Percentiles rank a stretch among this genome's conserved stretches.
Evolutionary conservation across 2,113 vertebrate species (phyloP).

Genomic region (Entelurus aequoreus): DNA sequence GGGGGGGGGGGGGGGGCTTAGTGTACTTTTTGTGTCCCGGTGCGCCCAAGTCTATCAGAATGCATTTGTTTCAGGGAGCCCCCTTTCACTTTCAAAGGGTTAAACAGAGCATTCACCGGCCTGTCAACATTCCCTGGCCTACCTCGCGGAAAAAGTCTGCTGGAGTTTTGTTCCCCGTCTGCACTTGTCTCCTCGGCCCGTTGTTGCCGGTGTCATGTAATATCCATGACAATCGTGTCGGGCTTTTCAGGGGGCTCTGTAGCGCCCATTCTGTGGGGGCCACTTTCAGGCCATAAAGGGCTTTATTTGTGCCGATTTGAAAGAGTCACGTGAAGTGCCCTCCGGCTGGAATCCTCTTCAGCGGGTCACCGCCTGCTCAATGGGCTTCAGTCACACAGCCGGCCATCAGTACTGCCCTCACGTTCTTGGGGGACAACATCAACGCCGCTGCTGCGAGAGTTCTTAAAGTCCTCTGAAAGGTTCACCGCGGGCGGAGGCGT

Average conservation of each 20-base stretch:
- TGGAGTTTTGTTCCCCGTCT: conserved; percentile 86
- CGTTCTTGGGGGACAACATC: conserved; percentile 92
- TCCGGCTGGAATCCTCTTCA: conserved; percentile 90
- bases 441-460: conserved; percentile 79
- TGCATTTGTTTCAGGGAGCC: conserved; percentile 84
- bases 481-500: conserved; percentile 40
- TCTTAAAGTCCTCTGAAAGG: conserved; percentile 79
- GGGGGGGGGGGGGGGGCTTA: conserved; percentile 67
- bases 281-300: conserved; percentile 96
- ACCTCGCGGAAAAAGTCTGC: conserved; percentile 81
- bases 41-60: conserved; percentile 90
- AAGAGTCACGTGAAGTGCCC: conserved; percentile 93
- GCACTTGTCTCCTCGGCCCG: conserved; percentile 90
- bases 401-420: conserved; percentile 91
- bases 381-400: conserved; percentile 86
- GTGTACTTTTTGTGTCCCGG: conserved; percentile 78
- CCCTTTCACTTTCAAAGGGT: conserved; percentile 98
- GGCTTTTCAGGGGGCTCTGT: conserved; percentile 87
- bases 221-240: conserved; percentile 99
- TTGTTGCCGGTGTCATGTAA: conserved; percentile 94
- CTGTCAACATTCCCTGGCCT: conserved; percentile 90
- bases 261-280: conserved; percentile 90
- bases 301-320: conserved; percentile 99
- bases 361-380: conserved; percentile 88
- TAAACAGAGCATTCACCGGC: conserved; percentile 99